phyloP scores from a whole-genome alignment of 2,888 invertebrate species.

The Drosophila mimetica region DNA sequence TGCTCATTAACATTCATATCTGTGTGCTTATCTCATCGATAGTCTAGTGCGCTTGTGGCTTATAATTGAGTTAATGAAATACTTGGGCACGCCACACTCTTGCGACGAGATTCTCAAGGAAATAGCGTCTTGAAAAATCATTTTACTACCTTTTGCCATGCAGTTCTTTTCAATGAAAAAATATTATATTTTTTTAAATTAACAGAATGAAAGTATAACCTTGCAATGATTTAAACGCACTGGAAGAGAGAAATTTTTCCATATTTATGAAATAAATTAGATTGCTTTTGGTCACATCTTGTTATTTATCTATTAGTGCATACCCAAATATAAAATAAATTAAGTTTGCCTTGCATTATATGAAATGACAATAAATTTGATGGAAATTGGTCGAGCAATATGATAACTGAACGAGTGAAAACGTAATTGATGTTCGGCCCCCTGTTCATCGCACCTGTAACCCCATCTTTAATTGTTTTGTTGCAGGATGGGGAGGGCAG shows the following conservation, averaged over 20 bases:
- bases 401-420: slow-evolving; percentile 7
- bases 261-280: slow-evolving; percentile 3
- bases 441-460: not conserved
- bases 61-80: slow-evolving; percentile 57
- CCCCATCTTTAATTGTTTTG: slow-evolving; percentile 14
- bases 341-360: slow-evolving; percentile 11
- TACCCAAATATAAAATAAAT: slow-evolving; percentile 9
- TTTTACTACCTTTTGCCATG: too few species aligned
- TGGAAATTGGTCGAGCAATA: slow-evolving; percentile 27
- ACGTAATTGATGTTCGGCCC: not conserved
- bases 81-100: not conserved
- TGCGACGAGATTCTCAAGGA: not conserved
- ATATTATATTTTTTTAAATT: too few species aligned
- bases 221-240: too few species aligned
- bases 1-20: slow-evolving; percentile 33
- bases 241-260: not conserved
- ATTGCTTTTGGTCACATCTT: not conserved
- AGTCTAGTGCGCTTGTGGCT: slow-evolving; percentile 33
- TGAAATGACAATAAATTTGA: slow-evolving; percentile 34
- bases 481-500: not conserved
- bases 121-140: too few species aligned
- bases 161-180: too few species aligned
- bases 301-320: slow-evolving; percentile 1
- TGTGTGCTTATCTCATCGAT: slow-evolving; percentile 10
- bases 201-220: too few species aligned